Evolutionary conservation across 2,797 vertebrate genomes (phyloP).

Genomic region (Miichthys miiuy): DNA sequence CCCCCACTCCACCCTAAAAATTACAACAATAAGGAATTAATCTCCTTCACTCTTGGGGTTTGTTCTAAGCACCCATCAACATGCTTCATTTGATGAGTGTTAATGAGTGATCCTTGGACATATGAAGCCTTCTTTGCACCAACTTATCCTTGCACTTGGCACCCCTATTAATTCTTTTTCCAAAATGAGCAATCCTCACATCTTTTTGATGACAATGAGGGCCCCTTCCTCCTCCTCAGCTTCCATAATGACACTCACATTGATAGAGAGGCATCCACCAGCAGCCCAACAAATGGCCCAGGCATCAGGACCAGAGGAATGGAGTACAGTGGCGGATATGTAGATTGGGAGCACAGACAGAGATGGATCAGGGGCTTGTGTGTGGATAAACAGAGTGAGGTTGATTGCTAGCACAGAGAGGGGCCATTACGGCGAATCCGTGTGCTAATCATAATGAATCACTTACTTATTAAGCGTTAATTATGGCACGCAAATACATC

Average conservation of each 20-base stretch:
- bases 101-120: conserved; percentile 63
- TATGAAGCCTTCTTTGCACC: conserved; percentile 31
- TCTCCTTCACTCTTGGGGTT: conserved; percentile 59
- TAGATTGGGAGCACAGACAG: conserved; percentile 82
- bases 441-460: conserved; percentile 90
- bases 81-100: conserved; percentile 55
- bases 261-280: conserved; percentile 78
- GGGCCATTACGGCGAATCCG: conserved; percentile 86
- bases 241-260: conserved; percentile 81
- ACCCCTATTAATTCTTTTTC: conserved; percentile 57
- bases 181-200: conserved; percentile 60
- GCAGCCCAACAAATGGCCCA: conserved; percentile 82
- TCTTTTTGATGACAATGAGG: conserved; percentile 68
- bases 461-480: conserved; percentile 91
- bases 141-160: conserved; percentile 49
- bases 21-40: conserved; percentile 65
- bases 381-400: conserved; percentile 85
- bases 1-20: conserved; percentile 48
- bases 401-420: conserved; percentile 87
- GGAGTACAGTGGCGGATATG: conserved; percentile 76
- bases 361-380: conserved; percentile 82
- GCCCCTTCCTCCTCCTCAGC: conserved; percentile 59
- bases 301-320: conserved; percentile 79
- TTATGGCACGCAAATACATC: conserved; percentile 87
- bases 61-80: conserved; percentile 51